A percentile compares a stretch with the other conserved stretches of the same genome.
phyloP scores from a whole-genome alignment of 35 echinoderm and acorn worm species.

The Anneissia japonica region DNA sequence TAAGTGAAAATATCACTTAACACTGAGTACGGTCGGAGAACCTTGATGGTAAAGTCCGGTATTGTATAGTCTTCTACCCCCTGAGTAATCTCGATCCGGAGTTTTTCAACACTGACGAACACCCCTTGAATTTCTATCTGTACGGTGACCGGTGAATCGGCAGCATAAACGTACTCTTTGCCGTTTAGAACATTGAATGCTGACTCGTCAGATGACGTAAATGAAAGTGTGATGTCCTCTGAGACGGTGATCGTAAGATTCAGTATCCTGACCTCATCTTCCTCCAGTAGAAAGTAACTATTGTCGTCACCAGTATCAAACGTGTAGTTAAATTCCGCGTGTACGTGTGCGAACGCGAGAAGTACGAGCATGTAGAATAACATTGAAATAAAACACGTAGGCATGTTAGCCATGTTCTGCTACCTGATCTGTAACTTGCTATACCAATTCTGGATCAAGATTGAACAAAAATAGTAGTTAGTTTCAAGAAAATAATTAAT shows the following conservation, averaged over 20 bases:
- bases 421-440: too few species aligned
- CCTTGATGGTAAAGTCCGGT: background rate
- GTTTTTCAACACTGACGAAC: background rate
- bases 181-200: background rate
- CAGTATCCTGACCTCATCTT: background rate
- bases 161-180: background rate
- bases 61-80: background rate
- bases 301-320: background rate
- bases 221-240: background rate
- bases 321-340: background rate
- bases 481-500: too few species aligned
- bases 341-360: background rate
- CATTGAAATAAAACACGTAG: background rate
- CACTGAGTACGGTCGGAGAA: background rate
- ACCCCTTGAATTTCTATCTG: background rate
- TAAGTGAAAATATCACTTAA: background rate
- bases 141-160: background rate
- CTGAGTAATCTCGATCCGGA: background rate
- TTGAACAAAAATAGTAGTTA: too few species aligned
- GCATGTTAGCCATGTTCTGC: background rate
- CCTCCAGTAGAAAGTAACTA: background rate
- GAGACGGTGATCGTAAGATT: background rate
- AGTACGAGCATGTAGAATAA: background rate
- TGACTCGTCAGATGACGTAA: background rate
- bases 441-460: too few species aligned